A percentile compares a stretch with the other conserved stretches of the same genome.
These are phyloP conservation scores for Parnassius orleans DNA, from an alignment of 2,888 invertebrate species.

Conservation along the genomic window DNA sequence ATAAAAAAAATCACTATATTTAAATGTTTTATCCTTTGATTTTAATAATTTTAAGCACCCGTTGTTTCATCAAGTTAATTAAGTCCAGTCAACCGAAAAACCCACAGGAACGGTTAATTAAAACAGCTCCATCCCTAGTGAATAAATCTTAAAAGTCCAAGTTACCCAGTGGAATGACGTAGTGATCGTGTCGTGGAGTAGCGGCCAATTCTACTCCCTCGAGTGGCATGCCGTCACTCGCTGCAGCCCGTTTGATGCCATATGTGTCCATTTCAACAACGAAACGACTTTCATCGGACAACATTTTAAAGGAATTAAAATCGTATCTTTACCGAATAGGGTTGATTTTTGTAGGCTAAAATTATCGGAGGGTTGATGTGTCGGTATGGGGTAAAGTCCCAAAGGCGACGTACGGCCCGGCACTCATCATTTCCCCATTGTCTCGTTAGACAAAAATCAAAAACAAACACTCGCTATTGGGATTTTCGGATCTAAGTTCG, in stretches of 20 bases:
- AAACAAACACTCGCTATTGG: slow-evolving; percentile 74
- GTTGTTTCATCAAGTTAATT: slow-evolving; percentile 27
- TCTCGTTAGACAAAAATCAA: slow-evolving; percentile 81
- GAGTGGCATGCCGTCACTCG: slow-evolving; percentile 75
- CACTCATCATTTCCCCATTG: slow-evolving; percentile 81
- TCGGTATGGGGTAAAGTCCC: slow-evolving; percentile 73
- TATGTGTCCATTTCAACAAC: slow-evolving; percentile 55
- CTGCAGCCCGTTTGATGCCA: slow-evolving; percentile 77
- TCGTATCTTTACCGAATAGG: slow-evolving; percentile 48
- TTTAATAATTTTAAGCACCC: background rate
- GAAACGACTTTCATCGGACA: slow-evolving; percentile 50
- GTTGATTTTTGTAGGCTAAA: slow-evolving; percentile 46
- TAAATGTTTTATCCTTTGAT: slow-evolving; percentile 13
- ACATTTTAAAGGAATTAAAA: slow-evolving; percentile 43
- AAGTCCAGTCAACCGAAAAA: slow-evolving; percentile 26
- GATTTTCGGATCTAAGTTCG: slow-evolving; percentile 73
- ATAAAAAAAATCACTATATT: background rate
- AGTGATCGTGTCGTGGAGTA: slow-evolving; percentile 60
- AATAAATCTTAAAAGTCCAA: slow-evolving; percentile 55
- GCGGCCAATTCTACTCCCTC: slow-evolving; percentile 73
- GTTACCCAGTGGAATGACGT: slow-evolving; percentile 50
- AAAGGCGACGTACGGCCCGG: slow-evolving; percentile 71
- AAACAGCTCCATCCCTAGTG: slow-evolving; percentile 28
- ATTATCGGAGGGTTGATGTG: slow-evolving; percentile 51
- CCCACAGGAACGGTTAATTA: slow-evolving; percentile 27